phyloP scores from a whole-genome alignment of 2,113 vertebrate genomes.

The Osmerus eperlanus region DNA sequence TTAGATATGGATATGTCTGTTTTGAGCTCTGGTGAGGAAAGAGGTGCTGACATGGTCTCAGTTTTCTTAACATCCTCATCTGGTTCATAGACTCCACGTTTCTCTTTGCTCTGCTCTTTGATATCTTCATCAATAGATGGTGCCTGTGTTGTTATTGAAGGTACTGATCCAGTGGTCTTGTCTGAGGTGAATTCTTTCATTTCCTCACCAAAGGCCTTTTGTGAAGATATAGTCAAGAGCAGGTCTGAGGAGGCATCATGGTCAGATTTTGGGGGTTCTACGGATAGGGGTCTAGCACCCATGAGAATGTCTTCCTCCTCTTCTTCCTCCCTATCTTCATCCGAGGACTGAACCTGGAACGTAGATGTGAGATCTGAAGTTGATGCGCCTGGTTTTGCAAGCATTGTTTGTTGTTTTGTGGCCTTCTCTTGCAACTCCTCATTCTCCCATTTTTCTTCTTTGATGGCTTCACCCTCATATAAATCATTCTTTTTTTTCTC shows the following conservation, averaged over 20 bases:
- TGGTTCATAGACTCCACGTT: conserved; percentile 24
- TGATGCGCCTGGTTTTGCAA: conserved; percentile 26
- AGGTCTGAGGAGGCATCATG: conserved; percentile 43
- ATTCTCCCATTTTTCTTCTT: conserved; percentile 64
- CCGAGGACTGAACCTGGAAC: conserved; percentile 66
- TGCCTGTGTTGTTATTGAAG: conserved; percentile 59
- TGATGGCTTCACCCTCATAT: conserved; percentile 45
- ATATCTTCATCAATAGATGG: conserved; percentile 54
- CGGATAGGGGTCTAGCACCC: conserved; percentile 55
- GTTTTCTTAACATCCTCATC: conserved; percentile 35
- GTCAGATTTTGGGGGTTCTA: conserved; percentile 62
- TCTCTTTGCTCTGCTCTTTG: conserved; percentile 46
- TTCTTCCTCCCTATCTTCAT: conserved; percentile 69
- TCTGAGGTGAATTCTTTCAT: conserved; percentile 30
- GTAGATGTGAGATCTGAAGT: conserved; percentile 46
- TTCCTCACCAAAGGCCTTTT: conserved; percentile 28
- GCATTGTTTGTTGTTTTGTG: conserved; percentile 27
- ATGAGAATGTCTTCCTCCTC: conserved; percentile 63
- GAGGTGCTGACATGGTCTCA: conserved; percentile 34
- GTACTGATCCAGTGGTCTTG: conserved; percentile 41
- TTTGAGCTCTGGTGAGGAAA: conserved; percentile 34
- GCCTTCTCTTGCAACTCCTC: conserved; percentile 64
- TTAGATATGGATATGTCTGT: conserved; percentile 27
- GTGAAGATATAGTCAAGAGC: conserved; percentile 13
- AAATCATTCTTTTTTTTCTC: conserved; percentile 43